Evolutionary conservation across 2,113 vertebrate species (phyloP).

Genomic region (Tyto alba): DNA sequence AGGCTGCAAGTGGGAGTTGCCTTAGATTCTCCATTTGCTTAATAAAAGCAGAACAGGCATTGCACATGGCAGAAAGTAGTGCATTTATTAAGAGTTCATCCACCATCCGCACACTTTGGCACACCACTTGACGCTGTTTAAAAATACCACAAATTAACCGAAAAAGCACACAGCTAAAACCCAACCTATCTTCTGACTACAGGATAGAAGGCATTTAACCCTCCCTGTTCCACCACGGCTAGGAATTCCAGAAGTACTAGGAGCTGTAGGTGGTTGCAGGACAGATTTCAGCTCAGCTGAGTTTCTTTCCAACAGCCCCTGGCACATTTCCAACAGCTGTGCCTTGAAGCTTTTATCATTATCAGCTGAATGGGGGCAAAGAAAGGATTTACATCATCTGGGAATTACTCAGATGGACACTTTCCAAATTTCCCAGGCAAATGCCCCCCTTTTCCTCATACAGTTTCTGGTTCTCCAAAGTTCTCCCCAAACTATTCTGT

Average conservation of each 20-base stretch:
- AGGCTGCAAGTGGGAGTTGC: not conserved
- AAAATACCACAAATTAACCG: not conserved
- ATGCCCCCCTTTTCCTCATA: not conserved
- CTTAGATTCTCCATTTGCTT: not conserved
- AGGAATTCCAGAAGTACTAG: not conserved
- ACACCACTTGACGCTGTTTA: not conserved
- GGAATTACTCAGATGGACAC: not conserved
- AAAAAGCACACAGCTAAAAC: not conserved
- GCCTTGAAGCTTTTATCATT: not conserved
- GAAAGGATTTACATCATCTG: not conserved
- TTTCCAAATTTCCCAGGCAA: not conserved
- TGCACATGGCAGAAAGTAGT: not conserved
- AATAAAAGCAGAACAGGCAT: not conserved
- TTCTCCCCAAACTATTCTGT: not conserved
- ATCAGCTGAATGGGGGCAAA: not conserved
- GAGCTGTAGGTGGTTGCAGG: not conserved
- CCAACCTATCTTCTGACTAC: not conserved
- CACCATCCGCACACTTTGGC: not conserved
- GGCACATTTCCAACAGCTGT: not conserved
- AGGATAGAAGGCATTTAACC: not conserved
- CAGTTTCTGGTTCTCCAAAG: not conserved
- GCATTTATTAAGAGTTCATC: constrained; percentile 13
- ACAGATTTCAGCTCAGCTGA: not conserved
- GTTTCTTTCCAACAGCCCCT: not conserved
- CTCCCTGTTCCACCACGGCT: not conserved